These are phyloP conservation scores for Amphiduros pacificus DNA, from an alignment of 2,888 invertebrate species.

Conservation along the genomic window DNA sequence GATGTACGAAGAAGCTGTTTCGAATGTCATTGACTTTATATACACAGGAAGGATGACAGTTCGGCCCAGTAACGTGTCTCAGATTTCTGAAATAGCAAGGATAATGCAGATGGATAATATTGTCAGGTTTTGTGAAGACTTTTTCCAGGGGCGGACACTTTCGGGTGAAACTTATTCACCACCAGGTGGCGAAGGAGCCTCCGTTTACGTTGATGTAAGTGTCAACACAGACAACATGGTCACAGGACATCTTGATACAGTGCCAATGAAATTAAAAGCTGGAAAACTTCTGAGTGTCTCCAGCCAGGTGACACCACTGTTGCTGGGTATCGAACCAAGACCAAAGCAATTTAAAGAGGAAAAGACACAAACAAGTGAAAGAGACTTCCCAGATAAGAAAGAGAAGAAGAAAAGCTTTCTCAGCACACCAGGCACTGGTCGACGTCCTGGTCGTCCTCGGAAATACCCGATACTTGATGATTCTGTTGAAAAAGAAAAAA, in stretches of 20 bases:
- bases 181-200: not conserved
- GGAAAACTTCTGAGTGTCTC: slow-evolving; percentile 14
- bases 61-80: slow-evolving; percentile 32
- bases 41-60: slow-evolving; percentile 49
- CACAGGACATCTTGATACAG: not conserved
- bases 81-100: slow-evolving; percentile 49
- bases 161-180: not conserved
- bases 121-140: slow-evolving; percentile 30
- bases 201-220: not conserved
- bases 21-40: slow-evolving; percentile 51
- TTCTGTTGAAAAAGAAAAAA: not conserved
- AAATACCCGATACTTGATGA: not conserved
- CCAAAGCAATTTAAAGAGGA: slow-evolving; percentile 1
- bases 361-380: slow-evolving; percentile 11
- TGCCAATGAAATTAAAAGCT: slow-evolving; percentile 1
- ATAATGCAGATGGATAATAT: slow-evolving; percentile 52
- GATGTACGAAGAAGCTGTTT: slow-evolving; percentile 44
- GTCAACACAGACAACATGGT: not conserved
- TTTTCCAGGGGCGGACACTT: slow-evolving; percentile 4
- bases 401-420: too few species aligned
- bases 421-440: not conserved
- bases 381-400: slow-evolving; percentile 11
- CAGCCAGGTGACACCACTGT: slow-evolving; percentile 13
- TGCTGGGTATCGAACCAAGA: slow-evolving; percentile 9
- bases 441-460: not conserved